Evolutionary conservation across 2,113 vertebrate genomes (phyloP), one percentile per base, ranked within the genome.

Genomic region (Galbula dea): DNA sequence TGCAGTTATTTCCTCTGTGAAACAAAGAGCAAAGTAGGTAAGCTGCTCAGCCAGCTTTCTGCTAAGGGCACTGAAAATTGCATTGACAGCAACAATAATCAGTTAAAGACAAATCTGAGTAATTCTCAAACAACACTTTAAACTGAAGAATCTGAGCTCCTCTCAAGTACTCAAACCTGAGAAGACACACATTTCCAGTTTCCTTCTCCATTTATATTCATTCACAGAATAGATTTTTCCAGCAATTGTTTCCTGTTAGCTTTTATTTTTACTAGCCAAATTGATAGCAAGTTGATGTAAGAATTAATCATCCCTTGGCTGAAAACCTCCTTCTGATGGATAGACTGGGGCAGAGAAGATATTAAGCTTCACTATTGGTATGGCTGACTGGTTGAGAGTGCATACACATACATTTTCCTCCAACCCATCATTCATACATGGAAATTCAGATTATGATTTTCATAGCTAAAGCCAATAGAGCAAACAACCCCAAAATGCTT

Each of bases 1-100:
- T 91, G 80, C 88, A 82, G 94, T 72, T 79, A 93, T 54, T 96
- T 94, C 94, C 90, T 95, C 83, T 73, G 67, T 3, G 1, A 94
- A 92, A 83, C 67, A 66, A 77, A 83, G 86, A 91, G 95, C 48
- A n/a, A 91, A 88, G 58, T 2, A 54, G 63, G 78, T 76, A 92
- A 92, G 75, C 59, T 87, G 85, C 89, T 91, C 91, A 83, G 82
- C 84, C 87, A 93, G 75, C 82, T 88, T 86, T 86, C 93, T 93
- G 84, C 68, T 88, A 72, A 84, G 74, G 92, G 78, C 83, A 61
- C 83, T 75, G 61, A 77, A 95, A 95, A 95, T 12, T 67, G 29
- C 85, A 81, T 12, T 71, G 68, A 77, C 79, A 81, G 88, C 46
- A 85, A 86, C 89, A 94, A 87, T n/a, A 79, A 87, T 74, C 74